Conservation (phyloP, 2,888 invertebrate genomes). For the Rotaria sp. region DNA sequence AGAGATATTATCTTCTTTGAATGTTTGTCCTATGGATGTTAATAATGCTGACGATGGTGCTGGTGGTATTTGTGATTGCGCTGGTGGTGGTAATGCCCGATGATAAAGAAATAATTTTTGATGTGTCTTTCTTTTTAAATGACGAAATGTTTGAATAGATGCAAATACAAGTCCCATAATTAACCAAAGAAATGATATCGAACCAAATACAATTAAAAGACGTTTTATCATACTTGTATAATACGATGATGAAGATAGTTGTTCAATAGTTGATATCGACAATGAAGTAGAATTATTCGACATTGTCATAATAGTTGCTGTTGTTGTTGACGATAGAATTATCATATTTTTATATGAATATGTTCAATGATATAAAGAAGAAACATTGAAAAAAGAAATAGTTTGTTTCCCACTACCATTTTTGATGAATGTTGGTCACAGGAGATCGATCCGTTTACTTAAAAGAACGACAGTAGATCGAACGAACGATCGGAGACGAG, state of each 20-base stretch:
- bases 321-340: not conserved
- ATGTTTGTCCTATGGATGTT: not conserved
- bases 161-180: not conserved
- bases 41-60: not conserved
- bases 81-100: not conserved
- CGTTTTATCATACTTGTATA: constrained; percentile 1
- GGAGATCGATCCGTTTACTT: constrained; percentile 22
- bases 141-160: constrained; percentile 10
- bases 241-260: not conserved
- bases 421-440: constrained; percentile 26
- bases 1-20: not conserved
- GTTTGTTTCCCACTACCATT: not conserved
- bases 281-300: not conserved
- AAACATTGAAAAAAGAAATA: not conserved
- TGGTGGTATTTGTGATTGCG: too few species aligned
- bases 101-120: not conserved
- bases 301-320: not conserved
- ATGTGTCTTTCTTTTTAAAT: not conserved
- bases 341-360: not conserved
- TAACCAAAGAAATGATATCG: not conserved
- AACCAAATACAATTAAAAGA: not conserved
- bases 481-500: constrained; percentile 9
- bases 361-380: not conserved
- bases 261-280: not conserved
- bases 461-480: constrained; percentile 10